These are phyloP conservation scores for Takifugu bimaculatus DNA, from an alignment of 2,113 vertebrate species.

Conservation along the genomic window DNA sequence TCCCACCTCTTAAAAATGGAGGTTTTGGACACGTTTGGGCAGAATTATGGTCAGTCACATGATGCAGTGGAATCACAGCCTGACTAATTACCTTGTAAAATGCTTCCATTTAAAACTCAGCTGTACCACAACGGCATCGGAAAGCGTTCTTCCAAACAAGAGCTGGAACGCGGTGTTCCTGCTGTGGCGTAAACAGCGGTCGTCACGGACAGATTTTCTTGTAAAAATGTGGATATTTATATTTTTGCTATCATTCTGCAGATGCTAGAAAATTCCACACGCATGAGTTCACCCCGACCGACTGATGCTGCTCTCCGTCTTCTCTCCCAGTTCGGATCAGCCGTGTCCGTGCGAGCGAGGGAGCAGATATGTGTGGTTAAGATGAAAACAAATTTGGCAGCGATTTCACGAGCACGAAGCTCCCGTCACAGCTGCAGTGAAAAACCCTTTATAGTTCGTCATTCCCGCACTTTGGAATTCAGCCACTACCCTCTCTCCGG, in stretches of 20 bases:
- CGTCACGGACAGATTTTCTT: conserved; percentile 43
- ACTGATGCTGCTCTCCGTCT: neutral
- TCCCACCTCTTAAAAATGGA: no score
- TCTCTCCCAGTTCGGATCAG: conserved; percentile 32
- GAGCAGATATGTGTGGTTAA: no score
- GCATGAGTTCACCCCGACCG: neutral
- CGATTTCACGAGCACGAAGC: no score
- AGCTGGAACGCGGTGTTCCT: conserved; percentile 44
- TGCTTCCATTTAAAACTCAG: conserved; percentile 63
- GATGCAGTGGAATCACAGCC: conserved; percentile 50
- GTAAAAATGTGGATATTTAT: conserved; percentile 48
- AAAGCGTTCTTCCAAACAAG: conserved; percentile 53
- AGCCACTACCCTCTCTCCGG: no score
- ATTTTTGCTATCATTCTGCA: conserved; percentile 41
- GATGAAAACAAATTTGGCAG: no score
- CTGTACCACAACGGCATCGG: conserved; percentile 58
- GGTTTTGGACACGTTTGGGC: no score
- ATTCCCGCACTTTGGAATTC: no score
- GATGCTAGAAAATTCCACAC: conserved; percentile 20
- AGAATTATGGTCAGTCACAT: neutral
- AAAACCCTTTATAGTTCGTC: no score
- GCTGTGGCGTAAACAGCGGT: conserved; percentile 59
- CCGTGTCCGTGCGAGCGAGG: neutral
- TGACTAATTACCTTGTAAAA: conserved; percentile 69
- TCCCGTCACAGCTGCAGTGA: no score